phyloP scores from a whole-genome alignment of 2,797 vertebrate species.

The Pseudotriccus pelzelni region DNA sequence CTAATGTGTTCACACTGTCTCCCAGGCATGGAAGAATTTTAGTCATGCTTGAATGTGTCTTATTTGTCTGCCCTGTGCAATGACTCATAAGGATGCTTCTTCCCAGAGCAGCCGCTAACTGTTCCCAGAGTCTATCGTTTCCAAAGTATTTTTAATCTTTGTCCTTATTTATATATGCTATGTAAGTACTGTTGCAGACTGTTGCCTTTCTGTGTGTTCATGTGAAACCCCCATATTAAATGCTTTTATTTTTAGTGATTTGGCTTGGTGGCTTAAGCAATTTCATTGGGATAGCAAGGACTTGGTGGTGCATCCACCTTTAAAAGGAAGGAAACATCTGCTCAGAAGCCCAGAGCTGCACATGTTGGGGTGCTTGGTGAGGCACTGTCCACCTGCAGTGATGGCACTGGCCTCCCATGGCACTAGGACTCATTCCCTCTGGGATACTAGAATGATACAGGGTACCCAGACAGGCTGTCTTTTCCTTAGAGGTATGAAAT shows the following conservation, averaged over 20 bases:
- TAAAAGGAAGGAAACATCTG: not conserved
- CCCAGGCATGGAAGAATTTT: not conserved
- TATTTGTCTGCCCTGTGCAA: not conserved
- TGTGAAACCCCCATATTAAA: conserved; percentile 62
- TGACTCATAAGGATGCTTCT: conserved; percentile 29
- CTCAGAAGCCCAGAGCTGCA: not conserved
- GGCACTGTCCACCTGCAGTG: not conserved
- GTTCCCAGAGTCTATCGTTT: conserved; percentile 33
- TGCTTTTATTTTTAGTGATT: conserved; percentile 64
- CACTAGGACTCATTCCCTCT: not conserved
- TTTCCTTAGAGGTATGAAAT: not conserved
- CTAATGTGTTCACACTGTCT: not conserved
- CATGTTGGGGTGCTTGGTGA: not conserved
- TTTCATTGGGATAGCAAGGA: not conserved
- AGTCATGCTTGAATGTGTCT: conserved; percentile 13
- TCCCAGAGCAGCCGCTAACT: conserved; percentile 51
- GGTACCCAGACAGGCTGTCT: not conserved
- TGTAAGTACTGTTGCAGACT: conserved; percentile 43
- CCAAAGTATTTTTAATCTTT: conserved; percentile 56
- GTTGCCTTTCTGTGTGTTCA: conserved; percentile 37
- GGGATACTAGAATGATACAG: not conserved
- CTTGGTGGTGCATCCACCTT: not conserved
- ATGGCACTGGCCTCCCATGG: not conserved
- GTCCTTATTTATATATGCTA: conserved; percentile 57
- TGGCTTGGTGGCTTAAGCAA: not conserved